A percentile compares a stretch with the other conserved stretches of the same genome.
Evolutionary conservation across 1,140 invertebrate species (phyloP).

Genomic region (Eriocheir sinensis): DNA sequence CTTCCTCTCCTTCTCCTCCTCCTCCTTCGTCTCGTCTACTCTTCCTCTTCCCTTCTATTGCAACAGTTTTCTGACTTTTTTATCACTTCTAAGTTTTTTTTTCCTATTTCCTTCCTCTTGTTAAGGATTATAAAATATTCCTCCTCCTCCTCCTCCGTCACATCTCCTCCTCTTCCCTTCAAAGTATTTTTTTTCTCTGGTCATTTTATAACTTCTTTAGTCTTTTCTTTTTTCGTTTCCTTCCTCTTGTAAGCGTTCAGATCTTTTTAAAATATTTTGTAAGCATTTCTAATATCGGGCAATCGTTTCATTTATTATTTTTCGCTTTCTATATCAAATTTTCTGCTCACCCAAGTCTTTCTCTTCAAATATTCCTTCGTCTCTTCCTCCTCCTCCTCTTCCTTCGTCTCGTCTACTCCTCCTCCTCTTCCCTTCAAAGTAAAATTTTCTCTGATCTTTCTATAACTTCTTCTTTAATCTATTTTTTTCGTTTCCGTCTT

Average conservation of each 20-base stretch:
- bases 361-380: neutral
- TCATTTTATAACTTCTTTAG: neutral
- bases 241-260: neutral
- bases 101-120: neutral
- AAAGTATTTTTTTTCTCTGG: neutral
- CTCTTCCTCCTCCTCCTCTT: conserved; percentile 16
- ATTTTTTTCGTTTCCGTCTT: neutral
- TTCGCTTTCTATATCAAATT: neutral
- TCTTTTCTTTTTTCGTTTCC: neutral
- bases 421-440: neutral
- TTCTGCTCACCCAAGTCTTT: neutral
- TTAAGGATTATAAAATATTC: no score
- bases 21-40: neutral
- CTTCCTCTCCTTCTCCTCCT: neutral
- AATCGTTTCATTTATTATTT: conserved; percentile 8
- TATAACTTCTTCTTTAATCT: neutral
- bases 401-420: neutral
- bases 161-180: neutral
- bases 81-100: neutral
- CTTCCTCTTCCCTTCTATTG: neutral
- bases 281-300: neutral
- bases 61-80: neutral
- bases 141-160: no score
- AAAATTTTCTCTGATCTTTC: neutral
- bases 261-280: neutral